These are phyloP conservation scores for Bombus ignitus DNA, from an alignment of 1,140 invertebrate species.

Conservation along the genomic window DNA sequence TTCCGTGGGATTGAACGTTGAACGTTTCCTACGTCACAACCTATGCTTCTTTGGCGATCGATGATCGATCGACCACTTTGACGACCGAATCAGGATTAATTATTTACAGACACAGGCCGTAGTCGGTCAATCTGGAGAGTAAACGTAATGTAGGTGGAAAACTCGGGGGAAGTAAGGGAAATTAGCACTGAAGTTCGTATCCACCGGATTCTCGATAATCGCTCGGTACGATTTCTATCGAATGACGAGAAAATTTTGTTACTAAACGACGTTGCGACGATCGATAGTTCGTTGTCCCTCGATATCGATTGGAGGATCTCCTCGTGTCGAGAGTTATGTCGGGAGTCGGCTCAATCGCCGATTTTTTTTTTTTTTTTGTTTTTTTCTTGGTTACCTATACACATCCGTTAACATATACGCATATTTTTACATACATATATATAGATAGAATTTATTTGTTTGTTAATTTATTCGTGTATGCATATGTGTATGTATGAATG, in stretches of 20 bases:
- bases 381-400: conserved; percentile 30
- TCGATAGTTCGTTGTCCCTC: conserved; percentile 1
- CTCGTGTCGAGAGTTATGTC: conserved; percentile 1
- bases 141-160: neutral
- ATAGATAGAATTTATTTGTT: conserved; percentile 47
- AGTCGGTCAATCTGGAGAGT: neutral
- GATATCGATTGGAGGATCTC: neutral
- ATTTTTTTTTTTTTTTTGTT: conserved; percentile 31
- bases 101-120: conserved; percentile 11
- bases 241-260: neutral
- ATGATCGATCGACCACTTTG: neutral
- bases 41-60: neutral
- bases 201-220: neutral
- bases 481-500: conserved; percentile 45
- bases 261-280: neutral
- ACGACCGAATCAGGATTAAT: neutral
- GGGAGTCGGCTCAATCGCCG: conserved; percentile 17
- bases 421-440: conserved; percentile 42
- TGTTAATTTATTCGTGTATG: conserved; percentile 47
- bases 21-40: neutral
- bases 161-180: neutral
- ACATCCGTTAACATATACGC: conserved; percentile 53
- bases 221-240: neutral
- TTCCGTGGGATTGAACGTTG: neutral
- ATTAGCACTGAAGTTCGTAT: neutral